Base-by-base conservation (phyloP, 2,888 invertebrate species). In the Iselma pallidipennis region DNA sequence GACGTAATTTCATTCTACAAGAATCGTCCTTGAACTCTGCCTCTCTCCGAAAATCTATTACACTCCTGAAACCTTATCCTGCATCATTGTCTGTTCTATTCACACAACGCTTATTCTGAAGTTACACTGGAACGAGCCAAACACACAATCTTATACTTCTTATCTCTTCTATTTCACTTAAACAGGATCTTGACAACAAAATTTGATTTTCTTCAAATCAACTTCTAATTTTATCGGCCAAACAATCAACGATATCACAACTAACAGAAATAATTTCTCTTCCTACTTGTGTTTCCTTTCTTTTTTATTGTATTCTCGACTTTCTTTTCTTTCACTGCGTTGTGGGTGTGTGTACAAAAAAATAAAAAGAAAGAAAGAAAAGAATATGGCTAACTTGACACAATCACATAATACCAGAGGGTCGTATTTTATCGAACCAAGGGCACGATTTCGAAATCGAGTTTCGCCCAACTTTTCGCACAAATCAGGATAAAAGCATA, bases 21-120 rank as follows among this genome's bases (percentile, higher is more conserved):
- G 42, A 55, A 33, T n/a, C 42, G 59, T 25, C 55, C 60, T 55
- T 60, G 60, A 55, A 55, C 59, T 51, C 49, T n/a, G 25, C 28
- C 12, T 42, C 57, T 37, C n/a, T 26, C 55, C 25, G 23, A 28
- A 37, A 60, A 60, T 37, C 37, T 16, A 37, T 37, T 16, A 37
- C 37, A 37, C 16, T 37, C 16, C 37, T 16, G 37, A 2, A 1
- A 37, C 16, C 16, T 16, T 37, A 16, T 37, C 37, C 2, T 37
- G 16, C 37, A 37, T 37, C 16, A 37, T 37, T 37, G 31, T 14
- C n/a, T 33, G 4, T 4, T 33, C 31, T 33, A 37, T 16, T 37
- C 16, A 16, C 37, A 37, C 16, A 16, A 37, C n/a, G 19, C n/a
- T 31, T 31, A 12, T 31, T 10, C 31, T 31, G 16, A 16, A 14